These are phyloP conservation scores for Mythimna ferrago DNA, from an alignment of 2,888 invertebrate genomes.

Conservation along the genomic window DNA sequence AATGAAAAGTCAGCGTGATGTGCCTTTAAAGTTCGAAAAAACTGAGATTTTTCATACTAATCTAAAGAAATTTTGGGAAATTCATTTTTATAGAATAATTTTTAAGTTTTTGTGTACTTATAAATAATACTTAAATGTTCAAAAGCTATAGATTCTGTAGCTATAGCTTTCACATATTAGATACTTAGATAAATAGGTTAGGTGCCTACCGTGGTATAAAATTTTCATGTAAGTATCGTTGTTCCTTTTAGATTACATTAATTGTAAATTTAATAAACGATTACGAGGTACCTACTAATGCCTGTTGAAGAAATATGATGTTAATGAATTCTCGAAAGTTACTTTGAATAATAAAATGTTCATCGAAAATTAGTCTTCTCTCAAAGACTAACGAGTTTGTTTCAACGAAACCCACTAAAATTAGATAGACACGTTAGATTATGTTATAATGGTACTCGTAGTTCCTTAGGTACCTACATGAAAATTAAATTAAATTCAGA, in stretches of 20 bases:
- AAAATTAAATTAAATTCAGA: not conserved
- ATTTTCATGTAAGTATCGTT: not conserved
- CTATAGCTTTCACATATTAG: not conserved
- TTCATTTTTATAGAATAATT: not conserved
- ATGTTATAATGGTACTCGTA: not conserved
- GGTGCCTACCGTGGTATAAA: not conserved
- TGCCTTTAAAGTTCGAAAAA: not conserved
- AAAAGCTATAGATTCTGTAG: not conserved
- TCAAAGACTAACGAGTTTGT: conserved; percentile 2
- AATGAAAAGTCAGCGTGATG: not conserved
- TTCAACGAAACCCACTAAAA: not conserved
- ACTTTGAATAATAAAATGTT: conserved; percentile 16
- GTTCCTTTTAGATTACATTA: not conserved
- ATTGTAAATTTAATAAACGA: not conserved
- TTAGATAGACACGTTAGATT: not conserved
- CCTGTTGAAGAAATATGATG: not conserved
- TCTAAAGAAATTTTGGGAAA: not conserved
- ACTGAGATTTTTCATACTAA: not conserved
- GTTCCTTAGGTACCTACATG: not conserved
- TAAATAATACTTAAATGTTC: not conserved
- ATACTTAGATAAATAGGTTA: not conserved
- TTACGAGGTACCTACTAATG: not conserved
- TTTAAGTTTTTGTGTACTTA: no score
- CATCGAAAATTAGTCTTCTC: conserved; percentile 24
- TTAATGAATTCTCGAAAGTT: conserved; percentile 17